These are phyloP conservation scores for Sebastolobus altivelis DNA, from an alignment of 2,797 vertebrate species.

Conservation along the genomic window DNA sequence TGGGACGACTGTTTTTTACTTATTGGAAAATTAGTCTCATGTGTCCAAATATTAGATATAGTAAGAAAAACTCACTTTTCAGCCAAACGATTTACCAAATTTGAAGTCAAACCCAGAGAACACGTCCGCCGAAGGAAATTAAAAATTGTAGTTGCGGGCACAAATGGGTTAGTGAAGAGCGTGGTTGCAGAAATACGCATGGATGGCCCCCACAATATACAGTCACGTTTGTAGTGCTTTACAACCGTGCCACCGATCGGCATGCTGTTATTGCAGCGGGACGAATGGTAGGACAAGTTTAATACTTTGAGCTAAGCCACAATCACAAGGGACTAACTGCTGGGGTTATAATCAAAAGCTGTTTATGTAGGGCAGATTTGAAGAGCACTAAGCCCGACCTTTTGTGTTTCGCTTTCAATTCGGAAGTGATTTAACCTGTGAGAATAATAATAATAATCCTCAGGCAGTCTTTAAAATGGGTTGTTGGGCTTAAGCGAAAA, in stretches of 20 bases:
- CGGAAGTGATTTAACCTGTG: slow-evolving; percentile 80
- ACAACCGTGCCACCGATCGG: slow-evolving; percentile 61
- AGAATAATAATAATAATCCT: slow-evolving; percentile 75
- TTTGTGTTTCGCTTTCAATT: slow-evolving; percentile 80
- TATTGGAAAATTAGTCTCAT: neutral
- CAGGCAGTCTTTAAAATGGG: slow-evolving; percentile 76
- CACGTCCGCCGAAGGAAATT: neutral
- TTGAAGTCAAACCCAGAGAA: neutral
- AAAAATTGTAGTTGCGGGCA: neutral
- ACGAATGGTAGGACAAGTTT: slow-evolving; percentile 76
- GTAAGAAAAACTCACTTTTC: neutral
- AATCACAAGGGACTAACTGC: slow-evolving; percentile 81
- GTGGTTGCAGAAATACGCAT: slow-evolving; percentile 71
- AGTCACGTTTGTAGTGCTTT: slow-evolving; percentile 60
- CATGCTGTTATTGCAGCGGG: slow-evolving; percentile 73
- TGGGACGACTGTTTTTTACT: neutral
- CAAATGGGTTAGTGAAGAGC: slow-evolving; percentile 35
- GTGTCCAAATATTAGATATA: neutral
- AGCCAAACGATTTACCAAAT: neutral
- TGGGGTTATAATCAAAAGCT: slow-evolving; percentile 84
- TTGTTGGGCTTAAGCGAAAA: slow-evolving; percentile 71
- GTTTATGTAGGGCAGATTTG: slow-evolving; percentile 83
- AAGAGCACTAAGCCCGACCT: slow-evolving; percentile 83
- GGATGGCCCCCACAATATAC: slow-evolving; percentile 50
- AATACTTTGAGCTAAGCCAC: slow-evolving; percentile 84